Evolutionary conservation across 2,113 vertebrate genomes (phyloP).

Genomic region (Salvelinus alpinus): DNA sequence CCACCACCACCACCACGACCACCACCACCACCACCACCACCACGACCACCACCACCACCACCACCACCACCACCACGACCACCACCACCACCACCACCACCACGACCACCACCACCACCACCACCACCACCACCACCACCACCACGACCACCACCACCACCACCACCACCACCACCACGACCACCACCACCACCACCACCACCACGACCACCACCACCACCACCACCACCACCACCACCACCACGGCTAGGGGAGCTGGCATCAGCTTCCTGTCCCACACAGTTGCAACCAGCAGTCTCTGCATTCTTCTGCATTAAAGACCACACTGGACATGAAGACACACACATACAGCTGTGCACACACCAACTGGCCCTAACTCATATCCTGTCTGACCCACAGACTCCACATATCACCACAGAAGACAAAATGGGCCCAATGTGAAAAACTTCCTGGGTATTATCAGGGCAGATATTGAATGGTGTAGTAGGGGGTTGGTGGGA

Average conservation of each 20-base stretch:
- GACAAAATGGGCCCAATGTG: slow-evolving; percentile 50
- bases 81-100: too few species aligned
- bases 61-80: too few species aligned
- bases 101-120: too few species aligned
- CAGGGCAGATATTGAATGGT: background rate
- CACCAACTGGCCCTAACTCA: background rate
- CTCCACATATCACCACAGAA: slow-evolving; percentile 14
- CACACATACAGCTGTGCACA: background rate
- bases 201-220: too few species aligned
- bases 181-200: too few species aligned
- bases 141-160: too few species aligned
- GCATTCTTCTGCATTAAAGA: slow-evolving; percentile 20
- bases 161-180: too few species aligned
- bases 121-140: too few species aligned
- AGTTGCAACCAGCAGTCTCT: slow-evolving; percentile 11
- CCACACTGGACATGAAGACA: background rate
- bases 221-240: too few species aligned
- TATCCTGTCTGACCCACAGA: slow-evolving; percentile 38
- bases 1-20: too few species aligned
- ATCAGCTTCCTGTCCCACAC: slow-evolving; percentile 58
- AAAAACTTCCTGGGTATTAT: slow-evolving; percentile 36
- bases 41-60: too few species aligned
- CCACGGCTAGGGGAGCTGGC: slow-evolving; percentile 48
- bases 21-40: too few species aligned
- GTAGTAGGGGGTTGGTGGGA: background rate